Evolutionary conservation across 1,140 invertebrate genomes (phyloP).

Genomic region (Macrobrachium rosenbergii): DNA sequence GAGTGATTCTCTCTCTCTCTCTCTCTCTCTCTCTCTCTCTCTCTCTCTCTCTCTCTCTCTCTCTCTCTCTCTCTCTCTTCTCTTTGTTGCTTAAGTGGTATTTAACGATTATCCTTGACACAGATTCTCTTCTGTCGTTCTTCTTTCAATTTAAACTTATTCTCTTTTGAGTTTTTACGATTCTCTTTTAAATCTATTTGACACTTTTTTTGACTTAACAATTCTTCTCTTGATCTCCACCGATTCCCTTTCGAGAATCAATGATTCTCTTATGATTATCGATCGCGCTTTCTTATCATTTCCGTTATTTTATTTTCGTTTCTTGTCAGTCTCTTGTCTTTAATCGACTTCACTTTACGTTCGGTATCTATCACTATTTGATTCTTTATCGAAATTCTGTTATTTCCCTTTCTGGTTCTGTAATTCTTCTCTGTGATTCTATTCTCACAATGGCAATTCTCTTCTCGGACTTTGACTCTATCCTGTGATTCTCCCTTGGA

Average conservation of each 20-base stretch:
- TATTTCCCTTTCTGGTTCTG: background rate
- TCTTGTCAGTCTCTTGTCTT: background rate
- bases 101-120: background rate
- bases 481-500: background rate
- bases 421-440: background rate
- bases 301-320: background rate
- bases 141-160: background rate
- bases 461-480: too few species aligned
- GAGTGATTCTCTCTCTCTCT: background rate
- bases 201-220: too few species aligned
- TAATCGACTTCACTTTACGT: background rate
- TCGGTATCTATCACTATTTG: background rate
- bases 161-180: too few species aligned
- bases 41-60: background rate
- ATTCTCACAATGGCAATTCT: background rate
- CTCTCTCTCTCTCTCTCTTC: constrained; percentile 1
- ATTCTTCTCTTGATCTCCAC: background rate
- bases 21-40: constrained; percentile 8
- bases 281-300: background rate
- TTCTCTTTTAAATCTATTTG: too few species aligned
- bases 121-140: background rate
- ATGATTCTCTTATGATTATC: too few species aligned
- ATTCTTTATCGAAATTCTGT: background rate
- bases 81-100: background rate
- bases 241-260: too few species aligned